Conservation (phyloP, 2,797 vertebrate species). For the Danio choprae region DNA sequence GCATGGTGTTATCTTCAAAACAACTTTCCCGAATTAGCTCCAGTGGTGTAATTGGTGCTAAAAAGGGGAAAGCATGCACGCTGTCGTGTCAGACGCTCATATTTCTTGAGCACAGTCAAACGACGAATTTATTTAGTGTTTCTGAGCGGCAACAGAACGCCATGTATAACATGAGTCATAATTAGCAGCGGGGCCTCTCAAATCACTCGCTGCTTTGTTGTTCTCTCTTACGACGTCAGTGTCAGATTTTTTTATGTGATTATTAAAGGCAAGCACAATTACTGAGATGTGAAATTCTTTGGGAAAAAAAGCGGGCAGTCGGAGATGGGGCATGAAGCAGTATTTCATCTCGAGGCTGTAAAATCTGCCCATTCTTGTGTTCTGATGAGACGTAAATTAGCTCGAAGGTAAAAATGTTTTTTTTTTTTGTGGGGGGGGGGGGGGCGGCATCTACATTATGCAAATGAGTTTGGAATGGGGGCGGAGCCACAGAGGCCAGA, state of each 20-base stretch:
- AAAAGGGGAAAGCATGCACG: slow-evolving; percentile 27
- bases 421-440: too few species aligned
- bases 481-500: slow-evolving; percentile 75
- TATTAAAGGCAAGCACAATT: slow-evolving; percentile 58
- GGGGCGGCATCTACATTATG: slow-evolving; percentile 83
- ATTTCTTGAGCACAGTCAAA: slow-evolving; percentile 59
- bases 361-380: slow-evolving; percentile 12
- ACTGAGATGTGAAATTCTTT: slow-evolving; percentile 51
- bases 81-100: slow-evolving; percentile 48
- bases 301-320: neutral
- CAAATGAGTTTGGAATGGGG: slow-evolving; percentile 70
- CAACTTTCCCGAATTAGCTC: slow-evolving; percentile 52
- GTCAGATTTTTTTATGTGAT: slow-evolving; percentile 53
- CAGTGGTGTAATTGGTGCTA: slow-evolving; percentile 50
- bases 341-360: slow-evolving; percentile 18
- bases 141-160: slow-evolving; percentile 57
- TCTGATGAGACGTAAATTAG: slow-evolving; percentile 29
- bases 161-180: slow-evolving; percentile 62
- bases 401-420: slow-evolving; percentile 75
- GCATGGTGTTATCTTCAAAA: slow-evolving; percentile 51
- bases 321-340: slow-evolving; percentile 7
- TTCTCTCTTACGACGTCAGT: slow-evolving; percentile 43
- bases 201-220: slow-evolving; percentile 57
- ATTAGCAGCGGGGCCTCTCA: slow-evolving; percentile 58
- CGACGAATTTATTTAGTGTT: slow-evolving; percentile 57